Evolutionary conservation across 1,140 invertebrate species (phyloP).

Genomic region (Temnothorax curvispinosus): DNA sequence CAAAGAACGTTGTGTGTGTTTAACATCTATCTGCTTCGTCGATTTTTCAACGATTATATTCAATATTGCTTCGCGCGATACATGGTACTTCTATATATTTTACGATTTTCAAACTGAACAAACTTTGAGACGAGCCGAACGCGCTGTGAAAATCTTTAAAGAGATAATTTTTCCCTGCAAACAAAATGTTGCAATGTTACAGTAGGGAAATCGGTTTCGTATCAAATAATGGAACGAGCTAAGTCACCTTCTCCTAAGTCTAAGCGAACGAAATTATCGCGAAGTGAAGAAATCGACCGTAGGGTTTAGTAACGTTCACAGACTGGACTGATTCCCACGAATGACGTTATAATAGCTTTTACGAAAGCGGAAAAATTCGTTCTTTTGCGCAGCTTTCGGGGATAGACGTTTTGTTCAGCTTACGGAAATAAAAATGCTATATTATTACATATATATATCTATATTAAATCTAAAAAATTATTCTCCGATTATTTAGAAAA

Average conservation of each 20-base stretch:
- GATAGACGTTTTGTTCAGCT: background rate
- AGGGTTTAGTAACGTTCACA: constrained; percentile 55
- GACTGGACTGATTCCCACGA: constrained; percentile 64
- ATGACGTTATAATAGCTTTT: constrained; percentile 61
- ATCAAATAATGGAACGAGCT: constrained; percentile 24
- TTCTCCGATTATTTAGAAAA: constrained; percentile 3
- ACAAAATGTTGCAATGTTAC: background rate
- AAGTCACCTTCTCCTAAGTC: constrained; percentile 22
- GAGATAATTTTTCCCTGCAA: background rate
- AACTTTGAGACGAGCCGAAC: background rate
- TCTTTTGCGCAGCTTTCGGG: background rate
- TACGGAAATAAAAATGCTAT: background rate
- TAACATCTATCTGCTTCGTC: background rate
- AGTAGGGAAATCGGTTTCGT: constrained; percentile 4
- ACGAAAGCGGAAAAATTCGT: constrained; percentile 53
- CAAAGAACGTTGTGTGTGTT: background rate
- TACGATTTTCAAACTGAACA: background rate
- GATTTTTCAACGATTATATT: background rate
- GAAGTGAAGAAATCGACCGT: constrained; percentile 55
- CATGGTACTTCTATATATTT: background rate
- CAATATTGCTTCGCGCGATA: background rate
- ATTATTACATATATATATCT: background rate
- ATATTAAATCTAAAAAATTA: background rate
- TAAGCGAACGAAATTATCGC: constrained; percentile 63
- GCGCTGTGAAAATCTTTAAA: background rate